Evolutionary conservation across 2,888 invertebrate genomes (phyloP).

Genomic region (Pheosia tremula): DNA sequence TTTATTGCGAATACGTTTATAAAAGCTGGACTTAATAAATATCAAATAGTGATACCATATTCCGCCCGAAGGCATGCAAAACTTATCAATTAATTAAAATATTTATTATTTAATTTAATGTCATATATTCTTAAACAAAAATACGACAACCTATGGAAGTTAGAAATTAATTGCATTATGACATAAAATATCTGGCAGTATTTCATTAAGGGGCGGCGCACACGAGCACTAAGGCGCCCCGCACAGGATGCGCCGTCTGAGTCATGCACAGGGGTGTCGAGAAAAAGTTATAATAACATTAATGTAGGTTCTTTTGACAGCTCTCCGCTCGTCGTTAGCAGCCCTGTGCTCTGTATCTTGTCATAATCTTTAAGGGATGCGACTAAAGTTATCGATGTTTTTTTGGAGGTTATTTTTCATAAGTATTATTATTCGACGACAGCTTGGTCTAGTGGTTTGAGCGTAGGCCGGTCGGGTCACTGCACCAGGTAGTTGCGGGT

Average conservation of each 20-base stretch:
- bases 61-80: too few relatives aligned
- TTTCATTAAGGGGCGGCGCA: constrained; percentile 22
- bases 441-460: too few relatives aligned
- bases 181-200: constrained; percentile 22
- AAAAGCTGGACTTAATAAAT: too few relatives aligned
- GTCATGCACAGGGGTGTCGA: constrained; percentile 60
- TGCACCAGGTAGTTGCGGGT: too few relatives aligned
- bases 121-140: not conserved
- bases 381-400: constrained; percentile 30
- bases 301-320: constrained; percentile 84
- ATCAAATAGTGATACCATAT: too few relatives aligned
- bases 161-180: not conserved
- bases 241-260: constrained; percentile 27
- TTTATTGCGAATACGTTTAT: too few relatives aligned
- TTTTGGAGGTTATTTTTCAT: constrained; percentile 12
- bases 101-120: too few relatives aligned
- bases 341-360: constrained; percentile 81
- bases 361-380: constrained; percentile 79
- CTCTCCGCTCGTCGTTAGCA: constrained; percentile 79
- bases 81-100: too few relatives aligned
- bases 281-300: constrained; percentile 84
- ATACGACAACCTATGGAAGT: not conserved
- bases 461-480: too few relatives aligned
- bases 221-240: constrained; percentile 15
- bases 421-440: too few relatives aligned